These are phyloP conservation scores for Pseudomyrmex dendroicus DNA, from an alignment of 1,140 invertebrate species.

Conservation along the genomic window DNA sequence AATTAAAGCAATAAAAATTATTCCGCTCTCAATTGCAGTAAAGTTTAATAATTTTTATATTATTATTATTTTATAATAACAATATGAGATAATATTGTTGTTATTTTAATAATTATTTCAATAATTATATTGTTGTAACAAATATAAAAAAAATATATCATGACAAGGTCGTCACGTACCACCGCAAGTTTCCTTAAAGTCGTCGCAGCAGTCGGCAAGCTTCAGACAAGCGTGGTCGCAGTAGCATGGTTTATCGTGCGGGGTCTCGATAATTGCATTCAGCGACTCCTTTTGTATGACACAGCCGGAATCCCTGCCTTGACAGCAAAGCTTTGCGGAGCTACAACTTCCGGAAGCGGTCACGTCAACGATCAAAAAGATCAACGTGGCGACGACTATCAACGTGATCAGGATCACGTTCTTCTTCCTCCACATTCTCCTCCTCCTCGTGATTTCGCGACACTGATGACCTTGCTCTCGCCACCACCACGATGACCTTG, in stretches of 20 bases:
- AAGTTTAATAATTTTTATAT: too few species aligned
- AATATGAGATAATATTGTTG: background rate
- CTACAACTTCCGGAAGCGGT: constrained; percentile 88
- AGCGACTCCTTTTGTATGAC: constrained; percentile 93
- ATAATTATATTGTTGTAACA: too few species aligned
- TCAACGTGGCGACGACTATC: constrained; percentile 33
- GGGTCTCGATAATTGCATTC: constrained; percentile 92
- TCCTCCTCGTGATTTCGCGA: constrained; percentile 30
- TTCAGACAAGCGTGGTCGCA: constrained; percentile 95
- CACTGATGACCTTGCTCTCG: constrained; percentile 48
- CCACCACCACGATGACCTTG: constrained; percentile 26
- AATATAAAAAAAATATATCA: too few species aligned
- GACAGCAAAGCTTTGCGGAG: constrained; percentile 91
- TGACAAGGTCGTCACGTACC: constrained; percentile 86
- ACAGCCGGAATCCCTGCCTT: constrained; percentile 93
- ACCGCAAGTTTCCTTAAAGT: constrained; percentile 94
- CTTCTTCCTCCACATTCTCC: constrained; percentile 54
- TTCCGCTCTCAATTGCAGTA: too few species aligned
- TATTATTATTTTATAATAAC: too few species aligned
- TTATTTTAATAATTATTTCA: background rate
- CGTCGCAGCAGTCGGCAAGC: constrained; percentile 93
- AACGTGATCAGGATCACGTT: constrained; percentile 28
- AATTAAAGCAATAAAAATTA: too few species aligned
- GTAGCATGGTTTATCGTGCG: constrained; percentile 94
- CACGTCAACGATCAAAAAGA: constrained; percentile 33